phyloP scores from a whole-genome alignment of 2,888 invertebrate genomes.

The Catonia carolina region DNA sequence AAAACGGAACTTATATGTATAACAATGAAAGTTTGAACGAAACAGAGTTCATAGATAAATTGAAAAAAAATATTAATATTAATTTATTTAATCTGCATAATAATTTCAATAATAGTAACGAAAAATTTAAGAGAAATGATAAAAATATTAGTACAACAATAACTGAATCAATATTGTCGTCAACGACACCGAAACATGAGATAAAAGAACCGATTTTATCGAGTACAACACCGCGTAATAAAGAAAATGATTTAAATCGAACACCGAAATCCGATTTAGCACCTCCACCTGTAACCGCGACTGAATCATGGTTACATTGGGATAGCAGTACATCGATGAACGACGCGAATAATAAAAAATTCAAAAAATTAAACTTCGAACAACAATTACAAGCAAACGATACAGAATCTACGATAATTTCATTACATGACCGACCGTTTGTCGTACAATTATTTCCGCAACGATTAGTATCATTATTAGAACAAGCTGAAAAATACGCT shows the following conservation, averaged over 20 bases:
- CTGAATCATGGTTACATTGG: slow-evolving; percentile 36
- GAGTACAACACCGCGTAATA: slow-evolving; percentile 43
- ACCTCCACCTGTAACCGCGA: slow-evolving; percentile 35
- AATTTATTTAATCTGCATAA: slow-evolving; percentile 14
- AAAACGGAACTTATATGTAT: too few species aligned
- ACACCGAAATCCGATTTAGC: slow-evolving; percentile 38
- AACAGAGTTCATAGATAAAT: slow-evolving; percentile 9
- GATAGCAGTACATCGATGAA: slow-evolving; percentile 10
- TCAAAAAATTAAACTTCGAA: slow-evolving; percentile 27
- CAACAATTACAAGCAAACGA: slow-evolving; percentile 12
- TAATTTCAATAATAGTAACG: too few species aligned
- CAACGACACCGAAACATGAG: slow-evolving; percentile 49
- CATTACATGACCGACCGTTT: slow-evolving; percentile 37
- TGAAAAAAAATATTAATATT: slow-evolving; percentile 9
- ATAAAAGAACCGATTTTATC: slow-evolving; percentile 68
- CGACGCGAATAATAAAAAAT: slow-evolving; percentile 19
- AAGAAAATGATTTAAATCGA: slow-evolving; percentile 30
- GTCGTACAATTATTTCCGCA: slow-evolving; percentile 76
- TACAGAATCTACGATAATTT: slow-evolving; percentile 23
- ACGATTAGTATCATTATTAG: slow-evolving; percentile 67
- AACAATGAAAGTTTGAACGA: background rate
- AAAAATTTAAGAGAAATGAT: slow-evolving; percentile 18
- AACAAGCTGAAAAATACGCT: slow-evolving; percentile 75
- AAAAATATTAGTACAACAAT: slow-evolving; percentile 49
- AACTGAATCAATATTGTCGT: slow-evolving; percentile 64